Evolutionary conservation across 2,888 invertebrate genomes (phyloP).

Genomic region (Labia minor): DNA sequence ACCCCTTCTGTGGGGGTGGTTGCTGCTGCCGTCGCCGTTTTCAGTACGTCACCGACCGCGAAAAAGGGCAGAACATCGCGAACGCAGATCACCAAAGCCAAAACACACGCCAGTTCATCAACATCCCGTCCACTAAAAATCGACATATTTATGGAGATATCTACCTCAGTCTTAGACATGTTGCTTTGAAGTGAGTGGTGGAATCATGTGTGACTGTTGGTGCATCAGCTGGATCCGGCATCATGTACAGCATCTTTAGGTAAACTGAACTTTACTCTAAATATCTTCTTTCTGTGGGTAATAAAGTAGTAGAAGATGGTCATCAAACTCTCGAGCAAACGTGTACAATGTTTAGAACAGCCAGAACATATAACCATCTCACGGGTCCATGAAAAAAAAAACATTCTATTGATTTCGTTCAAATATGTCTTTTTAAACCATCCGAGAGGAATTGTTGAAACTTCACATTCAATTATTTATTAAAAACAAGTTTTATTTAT

Average conservation of each 20-base stretch:
- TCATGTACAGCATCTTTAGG: not conserved
- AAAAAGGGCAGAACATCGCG: not conserved
- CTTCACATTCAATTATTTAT: no score
- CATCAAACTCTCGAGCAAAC: not conserved
- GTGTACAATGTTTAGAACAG: no score
- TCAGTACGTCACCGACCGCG: conserved; percentile 13
- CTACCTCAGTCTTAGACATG: not conserved
- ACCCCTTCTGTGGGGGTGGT: not conserved
- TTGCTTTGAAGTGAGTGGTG: conserved; percentile 7
- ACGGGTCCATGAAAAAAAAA: no score
- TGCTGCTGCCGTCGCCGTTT: conserved; percentile 8
- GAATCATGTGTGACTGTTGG: conserved; percentile 13
- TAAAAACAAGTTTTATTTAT: no score
- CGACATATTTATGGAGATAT: not conserved
- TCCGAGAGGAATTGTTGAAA: no score
- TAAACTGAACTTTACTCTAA: not conserved
- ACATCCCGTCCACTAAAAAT: conserved; percentile 1
- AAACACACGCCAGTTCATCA: not conserved
- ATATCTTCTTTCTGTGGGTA: not conserved
- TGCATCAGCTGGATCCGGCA: not conserved
- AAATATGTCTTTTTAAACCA: no score
- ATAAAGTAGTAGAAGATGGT: not conserved
- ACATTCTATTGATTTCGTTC: no score
- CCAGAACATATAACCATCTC: no score
- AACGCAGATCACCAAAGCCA: not conserved